Evolutionary conservation across 2,888 invertebrate species (phyloP), one percentile per base, ranked within the genome.

Genomic region (Plebejus argus): DNA sequence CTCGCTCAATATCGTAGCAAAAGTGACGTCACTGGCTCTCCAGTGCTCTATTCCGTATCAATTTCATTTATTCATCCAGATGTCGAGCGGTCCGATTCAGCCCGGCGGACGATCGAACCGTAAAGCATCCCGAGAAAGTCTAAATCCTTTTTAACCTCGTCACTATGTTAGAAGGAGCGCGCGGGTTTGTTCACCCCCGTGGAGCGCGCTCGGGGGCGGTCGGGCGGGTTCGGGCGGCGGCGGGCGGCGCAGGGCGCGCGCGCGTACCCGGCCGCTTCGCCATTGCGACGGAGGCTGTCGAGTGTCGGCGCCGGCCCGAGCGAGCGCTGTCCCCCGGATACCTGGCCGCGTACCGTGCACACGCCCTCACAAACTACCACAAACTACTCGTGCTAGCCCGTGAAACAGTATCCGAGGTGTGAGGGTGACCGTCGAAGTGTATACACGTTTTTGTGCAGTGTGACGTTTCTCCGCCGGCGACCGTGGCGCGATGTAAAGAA

Each of bases 401-500:
- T 78, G 76, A 79, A 78, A 79, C 77, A 76, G 71, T 77, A 80
- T 76, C 79, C 79, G 77, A 74, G 20, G 74, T n/a, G 61, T 79
- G 78, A 76, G 80, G 79, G 85, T 81, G 82, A 83, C 79, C 81
- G 89, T 95, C 96, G 92, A 12, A 95, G 95, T 89, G 91, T 93
- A 89, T 95, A 94, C 86, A 92, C 91, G 81, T 88, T 94, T 87
- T 95, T 94, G 85, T 95, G 95, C 84, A 93, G 95, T 91, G 95
- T 95, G 86, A 94, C 93, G 86, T 88, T 88, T 94, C 91, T 96
- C 96, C 84, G 96, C 85, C 97, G 96, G 86, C 97, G 95, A 84
- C 96, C 96, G 89, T 92, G 93, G 93, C 92, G 93, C 91, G 89
- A 93, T 93, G 93, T 93, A 89, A 92, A 88, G 90, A 88, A 91